A percentile compares a stretch with the other conserved stretches of the same genome.
Evolutionary conservation across 2,888 invertebrate genomes (phyloP).

Genomic region (Drosophila basisetae): DNA sequence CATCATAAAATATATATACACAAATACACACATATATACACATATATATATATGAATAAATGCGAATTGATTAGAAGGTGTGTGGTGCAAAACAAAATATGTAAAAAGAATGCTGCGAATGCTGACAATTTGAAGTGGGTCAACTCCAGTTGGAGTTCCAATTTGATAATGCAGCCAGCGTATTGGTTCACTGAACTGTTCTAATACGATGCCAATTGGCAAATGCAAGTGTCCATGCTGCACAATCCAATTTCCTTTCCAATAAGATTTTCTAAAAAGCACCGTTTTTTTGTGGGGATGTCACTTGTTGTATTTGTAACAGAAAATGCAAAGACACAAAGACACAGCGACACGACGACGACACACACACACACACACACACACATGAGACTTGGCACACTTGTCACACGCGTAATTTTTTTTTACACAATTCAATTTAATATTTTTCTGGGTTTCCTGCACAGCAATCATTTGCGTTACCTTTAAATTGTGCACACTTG

Average conservation of each 20-base stretch:
- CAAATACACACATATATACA: neutral
- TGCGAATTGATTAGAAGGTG: conserved; percentile 50
- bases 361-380: conserved; percentile 23
- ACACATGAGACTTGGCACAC: conserved; percentile 46
- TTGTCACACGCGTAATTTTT: conserved; percentile 71
- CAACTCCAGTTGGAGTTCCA: conserved; percentile 14
- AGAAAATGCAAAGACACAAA: conserved; percentile 80
- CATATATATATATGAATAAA: conserved; percentile 4
- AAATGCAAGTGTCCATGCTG: neutral
- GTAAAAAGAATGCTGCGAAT: neutral
- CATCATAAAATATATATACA: conserved; percentile 23
- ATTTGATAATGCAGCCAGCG: neutral
- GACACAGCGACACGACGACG: conserved; percentile 67
- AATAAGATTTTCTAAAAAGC: neutral
- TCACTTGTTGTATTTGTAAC: conserved; percentile 63
- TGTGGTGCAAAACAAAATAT: neutral
- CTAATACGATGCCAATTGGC: neutral
- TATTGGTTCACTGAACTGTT: neutral
- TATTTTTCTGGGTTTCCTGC: conserved; percentile 4
- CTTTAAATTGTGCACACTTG: conserved; percentile 30
- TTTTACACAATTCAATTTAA: conserved; percentile 41
- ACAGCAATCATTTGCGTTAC: conserved; percentile 22
- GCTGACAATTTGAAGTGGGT: conserved; percentile 24
- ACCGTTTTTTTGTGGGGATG: conserved; percentile 5
- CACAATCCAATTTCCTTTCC: neutral